A percentile compares a stretch with the other conserved stretches of the same genome.
Evolutionary conservation across 35 echinoderm and acorn worm species (phyloP).

Genomic region (Stichopus chloronotus): DNA sequence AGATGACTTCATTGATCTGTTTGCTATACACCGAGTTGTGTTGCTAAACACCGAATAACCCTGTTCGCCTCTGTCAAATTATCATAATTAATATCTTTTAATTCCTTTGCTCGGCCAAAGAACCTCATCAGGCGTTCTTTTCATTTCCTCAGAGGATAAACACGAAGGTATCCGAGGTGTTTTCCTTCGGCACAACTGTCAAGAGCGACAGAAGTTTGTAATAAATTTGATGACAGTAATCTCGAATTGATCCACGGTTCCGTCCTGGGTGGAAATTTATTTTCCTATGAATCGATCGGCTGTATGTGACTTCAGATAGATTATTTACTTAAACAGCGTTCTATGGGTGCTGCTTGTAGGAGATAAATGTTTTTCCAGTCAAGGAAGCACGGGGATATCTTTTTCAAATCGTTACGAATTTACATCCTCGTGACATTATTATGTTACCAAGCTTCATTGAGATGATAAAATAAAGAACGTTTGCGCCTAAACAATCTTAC

Average conservation of each 20-base stretch:
- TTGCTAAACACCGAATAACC: not conserved
- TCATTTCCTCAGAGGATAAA: not conserved
- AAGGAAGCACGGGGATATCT: too few relatives aligned
- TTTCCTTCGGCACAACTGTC: conserved; percentile 16
- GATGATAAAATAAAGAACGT: too few relatives aligned
- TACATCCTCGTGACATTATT: too few relatives aligned
- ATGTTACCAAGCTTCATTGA: too few relatives aligned
- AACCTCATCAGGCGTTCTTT: not conserved
- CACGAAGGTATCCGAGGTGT: too few relatives aligned
- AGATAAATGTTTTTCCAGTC: too few relatives aligned
- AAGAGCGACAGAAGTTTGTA: not conserved
- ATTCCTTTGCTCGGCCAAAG: not conserved
- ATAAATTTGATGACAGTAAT: conserved; percentile 10
- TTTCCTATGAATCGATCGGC: not conserved
- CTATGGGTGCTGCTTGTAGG: too few relatives aligned
- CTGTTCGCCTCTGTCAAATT: not conserved
- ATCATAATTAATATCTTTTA: not conserved
- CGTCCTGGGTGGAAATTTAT: conserved; percentile 27
- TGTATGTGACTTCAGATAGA: conserved; percentile 3
- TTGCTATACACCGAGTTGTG: too few relatives aligned
- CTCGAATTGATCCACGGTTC: not conserved
- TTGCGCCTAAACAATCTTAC: too few relatives aligned
- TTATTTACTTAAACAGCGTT: not conserved
- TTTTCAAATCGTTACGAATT: too few relatives aligned
- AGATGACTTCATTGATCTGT: too few relatives aligned